These are phyloP conservation scores for Bos taurus DNA, from an alignment of 2,113 vertebrate genomes.

Conservation along the genomic window ARS-UCD2.0 NC_037330.1:15400501-15401000, in stretches of 20 bases:
- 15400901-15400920: neutral
- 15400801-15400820: neutral
- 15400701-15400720: neutral
- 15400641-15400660: neutral
- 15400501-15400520: neutral
- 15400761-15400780: neutral
- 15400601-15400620: neutral
- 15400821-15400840: neutral
- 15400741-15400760: neutral
- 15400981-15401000: neutral
- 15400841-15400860: neutral
- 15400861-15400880: neutral
- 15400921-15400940: neutral
- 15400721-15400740: neutral
- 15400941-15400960: neutral
- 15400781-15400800: neutral
- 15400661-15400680: neutral
- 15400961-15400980: neutral
- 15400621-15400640: too few species aligned
- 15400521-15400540: neutral
- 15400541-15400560: neutral
- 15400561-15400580: neutral
- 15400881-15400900: neutral
- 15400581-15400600: neutral
- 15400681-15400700: neutral